Conservation (phyloP, 2,797 vertebrate genomes). For the Gymnodraco acuticeps region DNA sequence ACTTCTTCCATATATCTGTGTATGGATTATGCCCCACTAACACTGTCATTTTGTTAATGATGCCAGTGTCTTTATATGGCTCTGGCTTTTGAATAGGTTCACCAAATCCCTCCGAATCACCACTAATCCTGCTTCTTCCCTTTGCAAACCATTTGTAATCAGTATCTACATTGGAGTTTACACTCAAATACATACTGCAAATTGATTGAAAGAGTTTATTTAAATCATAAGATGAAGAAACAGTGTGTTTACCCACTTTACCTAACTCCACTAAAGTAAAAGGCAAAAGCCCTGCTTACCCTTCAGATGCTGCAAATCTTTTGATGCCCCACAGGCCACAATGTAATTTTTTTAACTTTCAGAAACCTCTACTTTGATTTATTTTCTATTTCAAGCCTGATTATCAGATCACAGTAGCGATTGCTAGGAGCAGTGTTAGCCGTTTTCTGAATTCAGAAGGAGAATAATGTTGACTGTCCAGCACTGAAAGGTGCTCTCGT, state of each 20-base stretch:
- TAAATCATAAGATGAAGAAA: background rate
- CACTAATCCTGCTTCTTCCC: conserved; percentile 2
- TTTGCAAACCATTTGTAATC: conserved; percentile 4
- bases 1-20: background rate
- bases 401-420: background rate
- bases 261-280: background rate
- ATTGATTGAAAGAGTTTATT: background rate
- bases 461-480: no score
- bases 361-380: conserved; percentile 1
- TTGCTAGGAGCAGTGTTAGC: background rate
- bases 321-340: background rate
- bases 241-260: background rate
- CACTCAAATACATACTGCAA: background rate
- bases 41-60: background rate
- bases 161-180: background rate
- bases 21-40: background rate
- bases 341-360: background rate
- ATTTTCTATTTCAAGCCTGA: background rate
- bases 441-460: background rate
- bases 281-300: background rate
- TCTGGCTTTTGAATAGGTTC: conserved; percentile 7
- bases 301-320: no score
- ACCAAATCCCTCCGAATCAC: conserved; percentile 6
- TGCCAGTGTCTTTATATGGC: background rate
- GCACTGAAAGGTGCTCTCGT: no score